Percentiles rank a stretch among this genome's conserved stretches.
Evolutionary conservation across 2,113 vertebrate species (phyloP).

Genomic region (Hydrochoerus hydrochaeris): DNA sequence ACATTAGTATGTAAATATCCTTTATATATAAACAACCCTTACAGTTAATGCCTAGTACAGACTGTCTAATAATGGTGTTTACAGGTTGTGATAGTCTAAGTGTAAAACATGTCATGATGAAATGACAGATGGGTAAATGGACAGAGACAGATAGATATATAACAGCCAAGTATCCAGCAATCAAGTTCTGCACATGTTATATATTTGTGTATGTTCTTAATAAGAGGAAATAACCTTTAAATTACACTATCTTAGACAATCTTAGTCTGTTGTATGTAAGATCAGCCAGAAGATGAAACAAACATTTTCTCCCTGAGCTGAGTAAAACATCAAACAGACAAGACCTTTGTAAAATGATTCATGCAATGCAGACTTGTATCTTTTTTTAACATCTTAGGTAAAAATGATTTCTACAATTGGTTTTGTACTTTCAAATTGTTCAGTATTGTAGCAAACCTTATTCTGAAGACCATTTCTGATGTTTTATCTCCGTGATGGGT

Average conservation of each 20-base stretch:
- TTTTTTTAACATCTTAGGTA: constrained; percentile 20
- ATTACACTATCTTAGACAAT: neutral
- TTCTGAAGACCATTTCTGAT: constrained; percentile 9
- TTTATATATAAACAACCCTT: neutral
- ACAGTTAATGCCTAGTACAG: neutral
- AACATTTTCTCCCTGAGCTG: neutral
- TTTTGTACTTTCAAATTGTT: constrained; percentile 21
- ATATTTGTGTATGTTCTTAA: neutral
- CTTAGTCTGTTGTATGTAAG: neutral
- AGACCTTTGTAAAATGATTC: constrained; percentile 47
- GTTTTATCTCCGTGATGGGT: neutral
- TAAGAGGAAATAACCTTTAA: neutral
- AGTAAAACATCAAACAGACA: constrained; percentile 40
- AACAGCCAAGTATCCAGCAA: neutral
- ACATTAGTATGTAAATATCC: neutral
- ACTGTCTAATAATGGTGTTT: neutral
- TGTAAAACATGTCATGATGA: neutral
- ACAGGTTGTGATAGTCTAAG: neutral
- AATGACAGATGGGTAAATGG: neutral
- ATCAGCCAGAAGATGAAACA: neutral
- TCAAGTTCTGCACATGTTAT: neutral
- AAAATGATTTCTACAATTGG: constrained; percentile 59
- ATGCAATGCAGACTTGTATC: neutral
- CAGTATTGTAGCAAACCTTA: neutral
- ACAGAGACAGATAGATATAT: neutral